phyloP scores from a whole-genome alignment of 2,113 vertebrate genomes.

The Carassius gibelio region DNA sequence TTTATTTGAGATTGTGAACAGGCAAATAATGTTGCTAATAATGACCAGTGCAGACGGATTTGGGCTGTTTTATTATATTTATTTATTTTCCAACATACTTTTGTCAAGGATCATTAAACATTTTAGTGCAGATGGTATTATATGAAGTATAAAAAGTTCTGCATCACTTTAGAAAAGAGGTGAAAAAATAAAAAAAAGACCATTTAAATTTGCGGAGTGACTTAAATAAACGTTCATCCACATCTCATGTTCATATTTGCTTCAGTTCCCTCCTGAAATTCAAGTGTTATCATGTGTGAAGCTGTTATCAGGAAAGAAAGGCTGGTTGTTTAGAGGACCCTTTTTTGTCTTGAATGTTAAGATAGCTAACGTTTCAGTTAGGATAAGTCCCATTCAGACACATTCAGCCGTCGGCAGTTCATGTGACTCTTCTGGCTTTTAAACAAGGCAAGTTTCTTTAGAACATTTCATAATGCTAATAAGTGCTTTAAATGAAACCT shows the following conservation, averaged over 20 bases:
- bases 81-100: background rate
- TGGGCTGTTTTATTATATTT: no score
- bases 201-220: background rate
- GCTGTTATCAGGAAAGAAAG: slow-evolving; percentile 44
- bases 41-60: background rate
- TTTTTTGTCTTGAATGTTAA: slow-evolving; percentile 15
- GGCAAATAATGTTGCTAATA: background rate
- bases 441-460: background rate
- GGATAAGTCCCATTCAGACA: background rate
- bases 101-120: background rate
- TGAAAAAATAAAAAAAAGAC: background rate
- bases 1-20: background rate
- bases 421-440: background rate
- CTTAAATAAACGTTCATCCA: background rate
- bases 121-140: background rate
- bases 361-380: slow-evolving; percentile 24
- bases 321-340: background rate
- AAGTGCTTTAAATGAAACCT: background rate
- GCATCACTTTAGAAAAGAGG: background rate
- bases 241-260: background rate
- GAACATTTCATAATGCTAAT: background rate
- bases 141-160: background rate
- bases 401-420: background rate
- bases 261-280: slow-evolving; percentile 16
- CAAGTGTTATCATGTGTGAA: slow-evolving; percentile 40